Evolutionary conservation across 2,113 vertebrate genomes (phyloP), one percentile per base, ranked within the genome.

Genomic region (Crotalus horridus): DNA sequence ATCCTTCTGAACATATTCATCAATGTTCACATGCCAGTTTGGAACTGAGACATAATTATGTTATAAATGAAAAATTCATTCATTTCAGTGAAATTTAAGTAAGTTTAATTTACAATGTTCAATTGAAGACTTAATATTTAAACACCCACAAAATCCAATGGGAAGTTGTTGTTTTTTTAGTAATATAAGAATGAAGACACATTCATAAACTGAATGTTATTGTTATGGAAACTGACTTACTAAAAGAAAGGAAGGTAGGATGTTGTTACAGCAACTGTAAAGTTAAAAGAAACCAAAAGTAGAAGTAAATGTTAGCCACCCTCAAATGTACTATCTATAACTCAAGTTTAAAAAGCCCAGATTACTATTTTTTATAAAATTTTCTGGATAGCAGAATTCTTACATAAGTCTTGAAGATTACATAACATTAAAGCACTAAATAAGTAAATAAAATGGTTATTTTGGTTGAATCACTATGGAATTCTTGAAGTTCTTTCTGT

Each of bases 251-350:
- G 13, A 97, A 97, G 98, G 98, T 98, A 97, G 96, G 95, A 98
- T 98, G 98, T 98, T 98, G 98, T 98, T 98, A 98, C 98, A 97
- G 98, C 97, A 98, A 98, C 98, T 96, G 95, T 97, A 97, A 97
- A 97, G 97, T 97, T 98, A 97, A 98, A 97, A 97, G 96, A 96
- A 97, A 97, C 97, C 97, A 97, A 97, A 97, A 98, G 96, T 95
- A 97, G 97, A 97, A 98, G 97, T 96, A 98, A 98, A 97, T 39
- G 97, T 97, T 95, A 95, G 95, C 95, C 97, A 96, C 97, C 96
- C 97, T 97, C 95, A 97, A 98, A 98, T 96, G 88, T 93, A 97
- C 96, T 69, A 96, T 97, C 96, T 97, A 96, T 98, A 97, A 98
- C 96, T 98, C 97, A 97, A 92, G 96, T 97, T 97, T 96, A 92